Evolutionary conservation across 2,797 vertebrate genomes (phyloP).

Genomic region (Lepilemur ruficaudatus): DNA sequence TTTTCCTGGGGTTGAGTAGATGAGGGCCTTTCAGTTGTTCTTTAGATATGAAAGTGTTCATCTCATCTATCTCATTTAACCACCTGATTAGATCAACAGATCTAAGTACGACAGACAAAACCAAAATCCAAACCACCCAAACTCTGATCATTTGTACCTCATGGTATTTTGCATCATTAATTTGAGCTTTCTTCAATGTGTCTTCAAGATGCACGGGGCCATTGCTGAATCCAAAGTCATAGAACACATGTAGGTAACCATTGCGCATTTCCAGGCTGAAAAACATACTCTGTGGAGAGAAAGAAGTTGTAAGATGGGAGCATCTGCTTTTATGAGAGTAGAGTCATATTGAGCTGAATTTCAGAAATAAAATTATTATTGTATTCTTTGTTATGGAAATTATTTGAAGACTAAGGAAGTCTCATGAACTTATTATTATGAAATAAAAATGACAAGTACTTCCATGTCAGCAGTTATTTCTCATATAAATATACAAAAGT

Average conservation of each 20-base stretch:
- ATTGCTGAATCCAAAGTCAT: slow-evolving; percentile 93
- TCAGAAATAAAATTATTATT: not conserved
- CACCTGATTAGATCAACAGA: not conserved
- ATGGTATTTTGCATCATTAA: slow-evolving; percentile 97
- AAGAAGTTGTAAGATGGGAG: slow-evolving; percentile 16
- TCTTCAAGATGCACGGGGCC: slow-evolving; percentile 91
- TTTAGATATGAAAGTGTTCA: not conserved
- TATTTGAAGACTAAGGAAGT: not conserved
- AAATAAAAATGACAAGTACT: slow-evolving; percentile 1
- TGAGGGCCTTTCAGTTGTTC: not conserved
- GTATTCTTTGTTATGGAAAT: not conserved
- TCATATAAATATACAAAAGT: not conserved
- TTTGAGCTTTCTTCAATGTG: slow-evolving; percentile 90
- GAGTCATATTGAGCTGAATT: not conserved
- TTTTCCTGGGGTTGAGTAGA: not conserved
- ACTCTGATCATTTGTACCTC: slow-evolving; percentile 87
- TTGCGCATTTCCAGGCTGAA: slow-evolving; percentile 95
- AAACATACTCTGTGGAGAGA: slow-evolving; percentile 89
- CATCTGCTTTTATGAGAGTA: not conserved
- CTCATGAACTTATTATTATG: not conserved
- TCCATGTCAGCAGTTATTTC: not conserved
- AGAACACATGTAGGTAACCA: slow-evolving; percentile 92
- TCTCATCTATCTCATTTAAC: not conserved
- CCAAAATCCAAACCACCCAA: not conserved
- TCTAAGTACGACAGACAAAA: not conserved